phyloP scores from a whole-genome alignment of 2,797 vertebrate genomes.

The Phrynocephalus vlangalii region DNA sequence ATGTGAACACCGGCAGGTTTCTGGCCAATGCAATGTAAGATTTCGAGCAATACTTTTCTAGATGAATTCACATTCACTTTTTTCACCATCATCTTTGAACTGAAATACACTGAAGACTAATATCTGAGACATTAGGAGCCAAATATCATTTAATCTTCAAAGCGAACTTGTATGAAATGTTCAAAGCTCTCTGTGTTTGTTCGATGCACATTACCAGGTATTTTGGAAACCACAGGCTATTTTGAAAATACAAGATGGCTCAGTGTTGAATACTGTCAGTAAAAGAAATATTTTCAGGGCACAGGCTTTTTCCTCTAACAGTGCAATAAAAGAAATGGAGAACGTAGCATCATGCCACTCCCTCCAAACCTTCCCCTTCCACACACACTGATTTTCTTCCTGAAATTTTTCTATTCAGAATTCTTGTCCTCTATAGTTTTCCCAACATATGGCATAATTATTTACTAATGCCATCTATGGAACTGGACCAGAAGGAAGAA shows the following conservation, averaged over 20 bases:
- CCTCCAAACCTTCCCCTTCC: neutral
- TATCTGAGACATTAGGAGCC: neutral
- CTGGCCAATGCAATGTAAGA: neutral
- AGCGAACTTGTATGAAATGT: constrained; percentile 17
- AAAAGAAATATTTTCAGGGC: neutral
- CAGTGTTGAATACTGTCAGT: neutral
- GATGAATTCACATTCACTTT: neutral
- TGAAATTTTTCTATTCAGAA: neutral
- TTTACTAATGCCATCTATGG: neutral
- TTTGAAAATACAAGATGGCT: neutral
- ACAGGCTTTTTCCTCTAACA: neutral
- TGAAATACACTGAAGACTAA: constrained; percentile 2
- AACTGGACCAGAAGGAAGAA: neutral
- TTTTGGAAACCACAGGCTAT: neutral
- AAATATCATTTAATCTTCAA: neutral
- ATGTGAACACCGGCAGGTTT: no score
- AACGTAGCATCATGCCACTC: neutral
- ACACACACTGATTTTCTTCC: neutral
- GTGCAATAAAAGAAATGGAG: neutral
- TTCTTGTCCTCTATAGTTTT: neutral
- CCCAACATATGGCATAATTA: neutral
- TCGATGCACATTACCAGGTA: neutral
- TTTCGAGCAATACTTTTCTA: neutral
- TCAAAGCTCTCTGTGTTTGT: neutral
- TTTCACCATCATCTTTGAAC: neutral